Evolutionary conservation across 1,140 invertebrate genomes (phyloP).

Genomic region (Reticulitermes speratus): DNA sequence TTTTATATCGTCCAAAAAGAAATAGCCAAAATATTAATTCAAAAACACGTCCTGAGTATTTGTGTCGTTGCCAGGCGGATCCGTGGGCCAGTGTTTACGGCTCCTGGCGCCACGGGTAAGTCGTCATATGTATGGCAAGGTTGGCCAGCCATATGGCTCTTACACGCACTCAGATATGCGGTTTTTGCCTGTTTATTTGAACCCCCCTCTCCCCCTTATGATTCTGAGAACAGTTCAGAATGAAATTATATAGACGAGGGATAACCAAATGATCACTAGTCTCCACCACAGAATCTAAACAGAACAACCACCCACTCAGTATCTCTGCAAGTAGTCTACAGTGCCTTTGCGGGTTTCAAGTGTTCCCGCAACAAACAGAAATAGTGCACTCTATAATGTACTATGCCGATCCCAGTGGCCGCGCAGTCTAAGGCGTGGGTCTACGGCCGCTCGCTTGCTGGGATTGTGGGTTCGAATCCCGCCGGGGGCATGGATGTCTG

Average conservation of each 20-base stretch:
- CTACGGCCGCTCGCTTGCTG: too few species aligned
- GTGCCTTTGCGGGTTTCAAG: too few species aligned
- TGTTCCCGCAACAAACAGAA: too few species aligned
- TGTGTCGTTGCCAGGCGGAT: not conserved
- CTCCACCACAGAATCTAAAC: too few species aligned
- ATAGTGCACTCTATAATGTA: too few species aligned
- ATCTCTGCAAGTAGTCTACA: too few species aligned
- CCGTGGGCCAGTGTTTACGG: not conserved
- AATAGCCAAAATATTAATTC: not conserved
- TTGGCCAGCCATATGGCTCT: not conserved
- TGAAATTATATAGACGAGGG: not conserved
- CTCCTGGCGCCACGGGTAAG: not conserved
- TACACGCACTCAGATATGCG: not conserved
- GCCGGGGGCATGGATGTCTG: too few species aligned
- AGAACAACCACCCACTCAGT: too few species aligned
- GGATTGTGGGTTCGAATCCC: too few species aligned
- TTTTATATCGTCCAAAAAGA: not conserved
- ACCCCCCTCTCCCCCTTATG: not conserved
- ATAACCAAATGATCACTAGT: not conserved
- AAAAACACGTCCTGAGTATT: not conserved
- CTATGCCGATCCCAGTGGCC: too few species aligned
- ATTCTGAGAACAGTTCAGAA: not conserved
- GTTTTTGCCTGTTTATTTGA: slow-evolving; percentile 5
- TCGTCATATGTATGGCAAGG: not conserved
- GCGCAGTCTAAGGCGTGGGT: too few species aligned